Percentiles rank a stretch among this genome's conserved stretches.
Evolutionary conservation across 2,113 vertebrate species (phyloP).

Genomic region (Podarcis muralis): DNA sequence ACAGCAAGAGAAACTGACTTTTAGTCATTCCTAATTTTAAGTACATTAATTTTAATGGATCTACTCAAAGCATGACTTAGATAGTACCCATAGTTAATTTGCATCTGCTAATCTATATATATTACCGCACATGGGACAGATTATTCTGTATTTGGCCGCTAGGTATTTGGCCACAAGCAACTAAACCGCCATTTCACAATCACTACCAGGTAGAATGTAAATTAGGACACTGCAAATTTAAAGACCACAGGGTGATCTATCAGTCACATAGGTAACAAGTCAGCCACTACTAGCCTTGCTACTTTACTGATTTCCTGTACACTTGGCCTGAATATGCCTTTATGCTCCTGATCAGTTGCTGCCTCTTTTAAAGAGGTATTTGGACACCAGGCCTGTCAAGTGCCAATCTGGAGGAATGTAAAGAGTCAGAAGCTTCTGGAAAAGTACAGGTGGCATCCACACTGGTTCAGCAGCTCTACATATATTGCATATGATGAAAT

Average conservation of each 20-base stretch:
- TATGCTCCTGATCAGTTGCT: not conserved
- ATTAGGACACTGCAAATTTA: not conserved
- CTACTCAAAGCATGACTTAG: not conserved
- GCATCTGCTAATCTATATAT: not conserved
- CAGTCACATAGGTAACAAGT: not conserved
- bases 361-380: not conserved
- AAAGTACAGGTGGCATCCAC: not conserved
- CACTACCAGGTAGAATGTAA: not conserved
- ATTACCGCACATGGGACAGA: not conserved
- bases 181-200: not conserved
- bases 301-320: not conserved
- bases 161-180: not conserved
- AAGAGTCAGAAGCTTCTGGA: not conserved
- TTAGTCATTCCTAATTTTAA: not conserved
- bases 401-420: not conserved
- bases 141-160: not conserved
- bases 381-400: not conserved
- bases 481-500: not conserved
- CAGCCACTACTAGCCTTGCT: not conserved
- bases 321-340: not conserved
- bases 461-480: not conserved
- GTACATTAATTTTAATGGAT: not conserved
- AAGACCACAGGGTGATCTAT: not conserved
- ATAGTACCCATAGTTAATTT: not conserved
- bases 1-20: not conserved